phyloP scores from a whole-genome alignment of 2,888 invertebrate species.

The Corbicula japonica region DNA sequence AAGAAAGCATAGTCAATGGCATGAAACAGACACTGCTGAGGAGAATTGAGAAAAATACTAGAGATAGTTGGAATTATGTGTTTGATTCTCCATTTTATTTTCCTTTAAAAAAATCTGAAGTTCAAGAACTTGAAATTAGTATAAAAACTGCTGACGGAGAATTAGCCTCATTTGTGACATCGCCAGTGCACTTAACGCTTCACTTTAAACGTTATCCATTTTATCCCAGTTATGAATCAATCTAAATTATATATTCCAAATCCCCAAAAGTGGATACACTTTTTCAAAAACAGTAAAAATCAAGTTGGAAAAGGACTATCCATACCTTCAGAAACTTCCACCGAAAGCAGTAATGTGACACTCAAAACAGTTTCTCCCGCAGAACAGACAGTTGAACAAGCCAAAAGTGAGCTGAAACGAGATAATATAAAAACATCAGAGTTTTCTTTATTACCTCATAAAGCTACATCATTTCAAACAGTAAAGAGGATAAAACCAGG shows the following conservation, averaged over 20 bases:
- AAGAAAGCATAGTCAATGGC: conserved; percentile 36
- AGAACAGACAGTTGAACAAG: too few relatives aligned
- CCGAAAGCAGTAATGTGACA: background rate
- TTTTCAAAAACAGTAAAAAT: conserved; percentile 22
- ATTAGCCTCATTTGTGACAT: conserved; percentile 24
- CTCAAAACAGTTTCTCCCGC: background rate
- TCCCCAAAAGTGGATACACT: conserved; percentile 27
- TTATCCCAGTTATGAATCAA: conserved; percentile 22
- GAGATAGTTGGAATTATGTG: conserved; percentile 27
- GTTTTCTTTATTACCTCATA: too few relatives aligned
- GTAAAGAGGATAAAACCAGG: too few relatives aligned
- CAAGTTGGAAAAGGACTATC: conserved; percentile 19
- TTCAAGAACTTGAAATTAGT: conserved; percentile 33
- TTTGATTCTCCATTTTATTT: conserved; percentile 39
- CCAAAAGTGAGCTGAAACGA: too few relatives aligned
- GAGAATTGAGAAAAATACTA: conserved; percentile 17
- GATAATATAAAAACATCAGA: too few relatives aligned
- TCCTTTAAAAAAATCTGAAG: conserved; percentile 36
- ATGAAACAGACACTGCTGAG: conserved; percentile 21
- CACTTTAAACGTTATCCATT: conserved; percentile 53
- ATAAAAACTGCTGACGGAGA: conserved; percentile 35
- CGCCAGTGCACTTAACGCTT: conserved; percentile 33
- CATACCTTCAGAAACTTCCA: background rate
- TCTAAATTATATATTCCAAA: background rate
- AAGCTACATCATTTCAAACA: too few relatives aligned